These are phyloP conservation scores for Eulimnadia texana DNA, from an alignment of 1,140 invertebrate genomes.

Conservation along the genomic window DNA sequence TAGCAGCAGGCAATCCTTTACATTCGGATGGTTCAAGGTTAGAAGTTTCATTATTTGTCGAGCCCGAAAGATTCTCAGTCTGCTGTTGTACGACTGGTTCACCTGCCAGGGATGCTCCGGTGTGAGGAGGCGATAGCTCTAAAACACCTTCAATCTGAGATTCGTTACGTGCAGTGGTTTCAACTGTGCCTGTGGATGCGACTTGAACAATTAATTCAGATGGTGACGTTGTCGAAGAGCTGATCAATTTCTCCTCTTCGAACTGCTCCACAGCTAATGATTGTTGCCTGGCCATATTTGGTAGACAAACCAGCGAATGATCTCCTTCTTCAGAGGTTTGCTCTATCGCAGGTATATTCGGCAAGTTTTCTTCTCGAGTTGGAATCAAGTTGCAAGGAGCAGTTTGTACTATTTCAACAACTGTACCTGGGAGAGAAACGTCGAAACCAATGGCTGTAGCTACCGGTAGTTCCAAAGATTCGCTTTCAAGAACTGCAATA, in stretches of 20 bases:
- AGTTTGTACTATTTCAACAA: constrained; percentile 7
- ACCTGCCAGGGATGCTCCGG: no score
- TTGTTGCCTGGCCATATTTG: not conserved
- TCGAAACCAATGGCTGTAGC: constrained; percentile 8
- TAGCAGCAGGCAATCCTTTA: no score
- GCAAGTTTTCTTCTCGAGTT: not conserved
- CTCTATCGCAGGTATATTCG: not conserved
- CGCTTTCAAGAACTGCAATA: constrained; percentile 10
- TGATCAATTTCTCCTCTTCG: no score
- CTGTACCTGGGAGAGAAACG: constrained; percentile 12
- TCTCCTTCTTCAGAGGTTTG: not conserved
- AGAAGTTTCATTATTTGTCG: no score
- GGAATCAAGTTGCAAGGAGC: not conserved
- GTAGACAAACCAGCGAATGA: not conserved
- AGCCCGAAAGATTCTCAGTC: no score
- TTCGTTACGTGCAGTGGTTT: no score
- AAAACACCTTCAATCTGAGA: no score
- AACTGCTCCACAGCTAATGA: not conserved
- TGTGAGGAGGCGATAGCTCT: no score
- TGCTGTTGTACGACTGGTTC: no score
- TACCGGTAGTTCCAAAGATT: constrained; percentile 11
- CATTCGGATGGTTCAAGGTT: no score
- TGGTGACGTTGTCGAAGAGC: not conserved
- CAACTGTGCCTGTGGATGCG: not conserved
- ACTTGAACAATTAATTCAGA: not conserved